Evolutionary conservation across 2,113 vertebrate species (phyloP).

Genomic region (Nyctibius bracteatus): DNA sequence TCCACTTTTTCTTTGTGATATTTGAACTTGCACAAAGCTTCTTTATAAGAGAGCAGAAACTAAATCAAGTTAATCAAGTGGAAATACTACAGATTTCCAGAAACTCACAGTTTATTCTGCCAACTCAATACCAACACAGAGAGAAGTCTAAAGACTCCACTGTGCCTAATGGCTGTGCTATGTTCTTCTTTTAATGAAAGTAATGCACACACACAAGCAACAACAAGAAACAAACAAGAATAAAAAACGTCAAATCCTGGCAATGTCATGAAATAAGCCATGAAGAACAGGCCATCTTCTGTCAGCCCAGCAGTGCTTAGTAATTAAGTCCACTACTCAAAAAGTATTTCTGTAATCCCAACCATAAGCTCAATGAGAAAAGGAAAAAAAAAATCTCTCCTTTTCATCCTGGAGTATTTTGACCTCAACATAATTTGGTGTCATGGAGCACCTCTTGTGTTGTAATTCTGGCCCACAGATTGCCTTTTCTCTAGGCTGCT

Average conservation of each 20-base stretch:
- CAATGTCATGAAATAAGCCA: neutral
- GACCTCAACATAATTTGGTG: neutral
- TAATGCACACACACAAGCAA: neutral
- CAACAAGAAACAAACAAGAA: neutral
- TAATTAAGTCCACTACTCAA: neutral
- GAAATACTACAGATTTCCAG: neutral
- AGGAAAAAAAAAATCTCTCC: neutral
- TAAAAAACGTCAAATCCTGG: neutral
- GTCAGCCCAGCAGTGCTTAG: neutral
- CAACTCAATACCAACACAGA: neutral
- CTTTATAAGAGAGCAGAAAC: neutral
- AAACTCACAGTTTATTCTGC: neutral
- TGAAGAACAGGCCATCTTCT: neutral
- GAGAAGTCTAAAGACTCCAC: neutral
- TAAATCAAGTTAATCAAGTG: neutral
- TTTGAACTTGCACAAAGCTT: neutral
- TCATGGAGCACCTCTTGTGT: accelerated
- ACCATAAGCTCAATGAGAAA: neutral
- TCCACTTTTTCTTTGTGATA: neutral
- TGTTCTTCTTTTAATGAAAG: neutral
- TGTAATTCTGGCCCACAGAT: neutral
- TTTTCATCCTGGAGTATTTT: neutral
- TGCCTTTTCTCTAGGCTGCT: neutral
- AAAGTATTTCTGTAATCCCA: neutral
- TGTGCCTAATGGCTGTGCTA: neutral